Evolutionary conservation across 2,888 invertebrate genomes (phyloP).

Genomic region (Synanthedon vespiformis): DNA sequence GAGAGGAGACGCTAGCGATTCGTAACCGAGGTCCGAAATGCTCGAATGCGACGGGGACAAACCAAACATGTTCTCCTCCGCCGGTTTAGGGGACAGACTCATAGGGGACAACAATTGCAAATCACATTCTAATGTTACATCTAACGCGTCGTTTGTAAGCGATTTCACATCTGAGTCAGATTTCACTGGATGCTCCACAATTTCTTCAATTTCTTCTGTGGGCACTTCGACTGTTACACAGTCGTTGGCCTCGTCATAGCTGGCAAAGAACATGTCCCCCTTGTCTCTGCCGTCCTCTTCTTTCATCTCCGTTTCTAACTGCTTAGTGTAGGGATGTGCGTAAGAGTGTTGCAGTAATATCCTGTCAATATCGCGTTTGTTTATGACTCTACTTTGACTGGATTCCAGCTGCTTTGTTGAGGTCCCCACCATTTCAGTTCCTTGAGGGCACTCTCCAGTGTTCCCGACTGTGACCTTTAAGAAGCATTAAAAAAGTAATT

Average conservation of each 20-base stretch:
- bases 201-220: conserved; percentile 69
- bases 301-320: conserved; percentile 24
- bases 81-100: conserved; percentile 42
- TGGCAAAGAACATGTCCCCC: conserved; percentile 77
- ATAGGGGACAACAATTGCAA: conserved; percentile 61
- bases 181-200: conserved; percentile 33
- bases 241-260: conserved; percentile 78
- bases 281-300: conserved; percentile 46
- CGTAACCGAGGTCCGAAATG: conserved; percentile 59
- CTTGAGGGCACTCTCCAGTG: conserved; percentile 51
- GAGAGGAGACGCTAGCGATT: conserved; percentile 59
- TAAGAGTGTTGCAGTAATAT: conserved; percentile 65
- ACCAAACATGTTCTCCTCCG: conserved; percentile 41
- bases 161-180: conserved; percentile 38
- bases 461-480: conserved; percentile 45
- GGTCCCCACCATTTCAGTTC: conserved; percentile 88
- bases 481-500: conserved; percentile 10
- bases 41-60: conserved; percentile 55
- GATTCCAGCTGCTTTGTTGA: conserved; percentile 87
- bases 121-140: conserved; percentile 42
- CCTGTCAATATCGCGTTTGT: conserved; percentile 56
- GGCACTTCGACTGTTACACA: conserved; percentile 80
- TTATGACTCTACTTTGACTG: conserved; percentile 73
- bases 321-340: conserved; percentile 57
- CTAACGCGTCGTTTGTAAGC: conserved; percentile 30